Percentiles rank a stretch among this genome's conserved stretches.
These are phyloP conservation scores for Planococcus citri DNA, from an alignment of 1,140 invertebrate genomes.

Conservation along the genomic window DNA sequence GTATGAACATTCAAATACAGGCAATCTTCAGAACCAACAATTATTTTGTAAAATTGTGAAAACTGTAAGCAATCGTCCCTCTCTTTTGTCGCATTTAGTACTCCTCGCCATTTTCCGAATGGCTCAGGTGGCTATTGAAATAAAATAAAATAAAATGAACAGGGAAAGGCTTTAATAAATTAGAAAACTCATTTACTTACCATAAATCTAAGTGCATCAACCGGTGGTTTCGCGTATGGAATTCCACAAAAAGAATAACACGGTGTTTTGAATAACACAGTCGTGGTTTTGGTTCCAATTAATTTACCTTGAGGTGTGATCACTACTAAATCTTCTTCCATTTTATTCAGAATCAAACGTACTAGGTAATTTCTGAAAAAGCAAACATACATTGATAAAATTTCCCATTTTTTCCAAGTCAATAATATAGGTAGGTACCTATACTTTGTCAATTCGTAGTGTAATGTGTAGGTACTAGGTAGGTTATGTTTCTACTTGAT, in stretches of 20 bases:
- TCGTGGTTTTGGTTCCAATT: conserved; percentile 13
- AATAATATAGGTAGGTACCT: no score
- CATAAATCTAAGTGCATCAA: conserved; percentile 27
- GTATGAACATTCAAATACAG: conserved; percentile 26
- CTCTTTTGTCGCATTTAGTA: conserved; percentile 24
- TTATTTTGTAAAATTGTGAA: background rate
- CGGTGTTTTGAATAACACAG: conserved; percentile 16
- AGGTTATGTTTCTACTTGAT: no score
- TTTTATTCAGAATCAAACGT: no score
- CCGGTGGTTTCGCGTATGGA: conserved; percentile 28
- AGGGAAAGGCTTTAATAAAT: background rate
- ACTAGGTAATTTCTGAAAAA: no score
- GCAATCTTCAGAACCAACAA: conserved; percentile 26
- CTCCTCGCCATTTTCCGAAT: conserved; percentile 20
- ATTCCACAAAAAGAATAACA: conserved; percentile 26
- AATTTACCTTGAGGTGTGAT: background rate
- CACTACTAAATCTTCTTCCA: background rate
- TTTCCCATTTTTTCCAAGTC: no score
- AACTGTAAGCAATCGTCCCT: background rate
- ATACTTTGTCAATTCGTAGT: no score
- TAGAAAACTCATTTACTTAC: conserved; percentile 18
- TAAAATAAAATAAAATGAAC: background rate
- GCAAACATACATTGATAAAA: no score
- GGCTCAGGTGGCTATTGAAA: conserved; percentile 21
- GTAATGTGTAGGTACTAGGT: no score